Evolutionary conservation across 1,140 invertebrate species (phyloP).

Genomic region (Sinonovacula constricta): DNA sequence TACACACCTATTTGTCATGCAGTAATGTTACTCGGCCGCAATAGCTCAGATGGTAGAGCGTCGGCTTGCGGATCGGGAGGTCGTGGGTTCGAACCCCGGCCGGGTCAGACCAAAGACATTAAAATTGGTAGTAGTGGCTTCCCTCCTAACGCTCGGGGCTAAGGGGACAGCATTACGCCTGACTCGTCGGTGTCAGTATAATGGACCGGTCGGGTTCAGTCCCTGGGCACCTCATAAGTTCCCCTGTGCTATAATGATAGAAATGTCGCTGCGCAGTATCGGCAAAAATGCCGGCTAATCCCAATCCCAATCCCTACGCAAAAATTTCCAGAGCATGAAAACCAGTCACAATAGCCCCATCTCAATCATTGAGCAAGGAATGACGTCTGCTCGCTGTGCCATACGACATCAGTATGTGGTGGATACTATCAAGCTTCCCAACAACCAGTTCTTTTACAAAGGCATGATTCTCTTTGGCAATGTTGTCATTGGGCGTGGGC

Average conservation of each 20-base stretch:
- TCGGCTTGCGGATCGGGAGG: too few relatives aligned
- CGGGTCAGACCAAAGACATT: too few relatives aligned
- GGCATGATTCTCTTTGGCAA: conserved; percentile 15
- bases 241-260: too few relatives aligned
- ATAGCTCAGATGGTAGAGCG: too few relatives aligned
- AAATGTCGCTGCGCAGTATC: not conserved
- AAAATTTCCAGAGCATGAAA: conserved; percentile 47
- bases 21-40: too few relatives aligned
- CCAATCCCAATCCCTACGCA: not conserved
- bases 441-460: conserved; percentile 46
- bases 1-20: too few relatives aligned
- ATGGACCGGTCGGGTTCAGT: not conserved
- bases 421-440: conserved; percentile 47
- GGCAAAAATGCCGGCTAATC: not conserved
- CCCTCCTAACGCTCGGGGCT: not conserved
- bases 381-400: conserved; percentile 55
- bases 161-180: not conserved
- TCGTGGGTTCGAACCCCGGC: too few relatives aligned
- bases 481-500: conserved; percentile 37
- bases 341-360: conserved; percentile 56
- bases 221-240: not conserved
- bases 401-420: conserved; percentile 58
- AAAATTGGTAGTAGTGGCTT: too few relatives aligned
- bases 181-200: not conserved
- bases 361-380: conserved; percentile 59